These are phyloP conservation scores for Lamellibrachia satsuma DNA, from an alignment of 2,888 invertebrate species.

Conservation along the genomic window DNA sequence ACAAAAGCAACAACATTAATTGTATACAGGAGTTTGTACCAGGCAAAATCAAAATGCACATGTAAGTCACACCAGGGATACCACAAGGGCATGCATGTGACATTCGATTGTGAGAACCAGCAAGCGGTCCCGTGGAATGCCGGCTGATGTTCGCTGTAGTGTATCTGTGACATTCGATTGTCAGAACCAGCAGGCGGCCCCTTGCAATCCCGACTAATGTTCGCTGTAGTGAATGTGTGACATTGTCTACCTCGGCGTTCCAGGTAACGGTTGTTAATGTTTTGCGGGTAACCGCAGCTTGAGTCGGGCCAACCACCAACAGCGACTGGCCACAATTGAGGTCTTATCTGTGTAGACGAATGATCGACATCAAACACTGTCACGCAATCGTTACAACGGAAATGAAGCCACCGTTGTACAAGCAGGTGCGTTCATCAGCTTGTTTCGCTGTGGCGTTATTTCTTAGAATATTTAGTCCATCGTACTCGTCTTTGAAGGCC, in stretches of 20 bases:
- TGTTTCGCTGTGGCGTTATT: not conserved
- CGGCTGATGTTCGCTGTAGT: too few relatives aligned
- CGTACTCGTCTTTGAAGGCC: not conserved
- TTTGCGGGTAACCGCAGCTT: slow-evolving; percentile 1
- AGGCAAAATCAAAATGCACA: too few relatives aligned
- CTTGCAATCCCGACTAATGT: not conserved
- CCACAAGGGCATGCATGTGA: not conserved
- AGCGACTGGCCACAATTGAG: not conserved
- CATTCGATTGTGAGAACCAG: not conserved
- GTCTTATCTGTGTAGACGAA: not conserved
- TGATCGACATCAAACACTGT: not conserved
- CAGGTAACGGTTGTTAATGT: not conserved
- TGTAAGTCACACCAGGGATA: not conserved
- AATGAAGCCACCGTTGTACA: not conserved
- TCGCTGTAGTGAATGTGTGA: not conserved
- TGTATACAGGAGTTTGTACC: too few relatives aligned
- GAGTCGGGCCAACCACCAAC: not conserved
- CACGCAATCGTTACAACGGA: not conserved
- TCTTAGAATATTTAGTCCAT: not conserved
- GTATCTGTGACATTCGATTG: too few relatives aligned
- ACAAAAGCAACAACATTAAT: too few relatives aligned
- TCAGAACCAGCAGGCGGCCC: not conserved
- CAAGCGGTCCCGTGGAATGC: too few relatives aligned
- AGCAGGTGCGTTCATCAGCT: not conserved
- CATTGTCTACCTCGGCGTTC: not conserved